Evolutionary conservation across 2,888 invertebrate genomes (phyloP).

Genomic region (Abrostola tripartita): DNA sequence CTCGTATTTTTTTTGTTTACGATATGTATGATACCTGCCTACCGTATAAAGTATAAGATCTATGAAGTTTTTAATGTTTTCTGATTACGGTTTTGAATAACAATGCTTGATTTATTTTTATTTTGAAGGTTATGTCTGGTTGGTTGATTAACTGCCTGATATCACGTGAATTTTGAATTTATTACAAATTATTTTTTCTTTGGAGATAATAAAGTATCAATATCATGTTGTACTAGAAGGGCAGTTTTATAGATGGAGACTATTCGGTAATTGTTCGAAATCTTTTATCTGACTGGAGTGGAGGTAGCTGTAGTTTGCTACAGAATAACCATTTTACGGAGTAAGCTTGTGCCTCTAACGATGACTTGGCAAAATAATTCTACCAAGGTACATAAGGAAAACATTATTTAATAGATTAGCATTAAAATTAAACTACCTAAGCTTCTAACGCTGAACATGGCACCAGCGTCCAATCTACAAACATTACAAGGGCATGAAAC

Average conservation of each 20-base stretch:
- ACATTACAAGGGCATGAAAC: constrained; percentile 63
- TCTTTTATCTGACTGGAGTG: no score
- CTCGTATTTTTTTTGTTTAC: constrained; percentile 50
- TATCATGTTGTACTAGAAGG: constrained; percentile 2
- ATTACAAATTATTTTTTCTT: constrained; percentile 21
- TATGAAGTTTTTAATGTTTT: constrained; percentile 45
- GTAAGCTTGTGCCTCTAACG: no score
- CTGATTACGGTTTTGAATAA: constrained; percentile 49
- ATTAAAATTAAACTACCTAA: neutral
- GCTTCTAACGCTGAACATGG: constrained; percentile 27
- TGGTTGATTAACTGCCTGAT: constrained; percentile 33
- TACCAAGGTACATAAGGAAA: neutral
- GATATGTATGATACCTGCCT: constrained; percentile 46
- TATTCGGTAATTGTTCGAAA: neutral
- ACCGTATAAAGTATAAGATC: constrained; percentile 57
- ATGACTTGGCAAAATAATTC: no score
- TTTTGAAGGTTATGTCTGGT: constrained; percentile 30
- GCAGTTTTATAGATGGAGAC: neutral
- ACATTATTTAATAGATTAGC: neutral
- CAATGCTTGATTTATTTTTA: constrained; percentile 43
- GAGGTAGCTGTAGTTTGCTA: no score
- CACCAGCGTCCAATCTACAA: constrained; percentile 41
- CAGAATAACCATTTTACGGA: no score
- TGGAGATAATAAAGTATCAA: constrained; percentile 5
- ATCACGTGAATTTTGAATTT: constrained; percentile 31